Evolutionary conservation across 2,888 invertebrate species (phyloP), one percentile per base, ranked within the genome.

Genomic region (Ligdia adustata): DNA sequence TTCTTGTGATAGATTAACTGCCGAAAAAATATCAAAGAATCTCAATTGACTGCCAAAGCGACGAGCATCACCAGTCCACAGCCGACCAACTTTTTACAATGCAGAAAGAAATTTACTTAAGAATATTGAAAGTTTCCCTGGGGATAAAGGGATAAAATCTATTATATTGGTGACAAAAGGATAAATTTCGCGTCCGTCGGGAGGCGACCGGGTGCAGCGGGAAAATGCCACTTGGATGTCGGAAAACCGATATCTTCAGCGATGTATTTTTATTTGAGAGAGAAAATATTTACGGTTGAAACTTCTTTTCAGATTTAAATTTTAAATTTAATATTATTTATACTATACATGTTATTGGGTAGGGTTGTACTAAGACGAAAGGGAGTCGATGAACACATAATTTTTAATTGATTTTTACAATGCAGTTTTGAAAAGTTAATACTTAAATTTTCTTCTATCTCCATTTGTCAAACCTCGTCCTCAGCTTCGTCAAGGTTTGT

Each of bases 101-200:
- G 32, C 32, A 34, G 42, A 28, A 14, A 24, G 16, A 46, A 52
- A 42, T 45, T 47, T 56, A 45, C 43, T 46, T 38, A 27, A 34
- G 48, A 45, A 44, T 49, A 55, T 52, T 55, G 49, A 50, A 55
- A 55, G 34, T 45, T 50, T 43, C 24, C 47, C 15, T 7, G 28
- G 44, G 29, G 39, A 37, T 32, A 38, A 38, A 34, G 13, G 33
- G 40, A 15, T 47, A 38, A 41, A 50, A 46, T 49, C 43, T 52
- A 46, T 55, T 45, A 44, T 44, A 55, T 44, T 35, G 26, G 11
- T 20, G 32, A 39, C 32, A 45, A 47, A 52, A 24, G 24, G 40
- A 54, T 56, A 47, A 41, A 44, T 50, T 53, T 40, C 13, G n/a
- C 29, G 24, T 28, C 47, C 40, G 14, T 9, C 3, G 50, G 33